Base-by-base conservation (phyloP, 2,797 vertebrate species). In the Corythornis leucogaster region DNA sequence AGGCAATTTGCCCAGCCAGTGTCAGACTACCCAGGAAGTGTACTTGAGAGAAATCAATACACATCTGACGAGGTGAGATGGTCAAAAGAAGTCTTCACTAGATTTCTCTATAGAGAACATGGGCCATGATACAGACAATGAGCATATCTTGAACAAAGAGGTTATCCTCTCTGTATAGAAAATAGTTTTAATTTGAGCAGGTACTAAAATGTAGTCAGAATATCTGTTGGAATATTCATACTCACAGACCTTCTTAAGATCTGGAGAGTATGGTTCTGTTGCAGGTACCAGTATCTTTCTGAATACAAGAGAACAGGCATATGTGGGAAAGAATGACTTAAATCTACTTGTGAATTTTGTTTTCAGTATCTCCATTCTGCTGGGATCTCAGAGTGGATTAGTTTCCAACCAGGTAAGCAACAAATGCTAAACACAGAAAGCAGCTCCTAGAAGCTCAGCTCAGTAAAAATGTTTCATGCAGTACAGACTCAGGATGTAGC, bases 401-500 rank as follows among this genome's bases (percentile, higher is more conserved):
- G 46, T 40, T 78, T 85, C 31, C 43, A 25, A 15, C 48, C 6
- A 78, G 96, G 96, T 97, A 85, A 96, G 96, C 20, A 68, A 66
- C 33, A 71, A 42, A 15, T 12, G 26, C 62, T 30, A 6, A 66
- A 31, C n/a, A 38, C 13, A 62, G 28, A 42, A 64, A 80, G 35
- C 31, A 59, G 50, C 46, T 75, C 4, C 4, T 22, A 7, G 35
- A 28, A 62, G 73, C 64, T 87, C 58, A 80, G 45, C 38, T 82
- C 38, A 25, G 50, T 76, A 10, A 42, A 85, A 59, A 13, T 2
- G 4, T 57, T 86, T 31, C 61, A 6, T 62, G 4, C 2, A 5
- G 19, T 14, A 53, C 22, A 63, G 63, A 73, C 13, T 14, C 3
- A 10, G 43, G 0, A 0, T 15, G 1, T 30, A 26, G 25, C 30